Base-by-base conservation (phyloP, 2,113 vertebrate genomes). In the Emydura subglobosa region DNA sequence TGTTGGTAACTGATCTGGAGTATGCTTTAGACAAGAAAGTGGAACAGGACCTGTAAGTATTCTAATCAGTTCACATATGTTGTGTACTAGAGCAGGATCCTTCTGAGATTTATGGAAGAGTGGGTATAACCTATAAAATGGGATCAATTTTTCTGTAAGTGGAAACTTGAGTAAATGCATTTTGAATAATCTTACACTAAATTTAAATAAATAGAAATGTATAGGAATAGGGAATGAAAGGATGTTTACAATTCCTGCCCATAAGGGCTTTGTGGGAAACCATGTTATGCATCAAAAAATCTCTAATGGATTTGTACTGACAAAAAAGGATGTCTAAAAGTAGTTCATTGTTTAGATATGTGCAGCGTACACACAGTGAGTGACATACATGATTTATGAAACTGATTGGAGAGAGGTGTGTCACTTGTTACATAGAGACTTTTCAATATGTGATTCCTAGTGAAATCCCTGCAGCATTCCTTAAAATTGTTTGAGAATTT, bases 11-110 rank as follows among this genome's bases (percentile, higher is more conserved):
- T 1, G 99, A 99, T 97, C 98, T 99, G 98, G 99, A 99, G 96
- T 99, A 99, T 34, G 99, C 99, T 96, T 98, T 99, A 98, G 99
- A 99, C 98, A 99, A 99, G 98, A 99, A 99, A 98, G 99, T 99
- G 98, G 99, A 99, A 97, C 99, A 99, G 93, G 99, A 99, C 97
- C 99, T 99, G 99, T 99, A 98, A 99, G 99, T 97, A 98, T 94
- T 87, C 88, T 68, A 79, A 11, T 81, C 89, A 59, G 90, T 59
- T 3, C 68, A 10, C 80, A 1, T 79, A 8, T 80, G 39, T 87
- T 91, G 29, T 68, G 44, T 61, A 72, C 96, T 80, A 91, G 65
- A 90, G 65, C 86, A 97, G 88, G 82, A 94, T 86, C 74, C 78
- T 31, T 74, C 34, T 42, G 50, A 88, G 25, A 29, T 0, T 81